Conservation (phyloP, 2,113 vertebrate species). For the Brienomyrus longianalis region DNA sequence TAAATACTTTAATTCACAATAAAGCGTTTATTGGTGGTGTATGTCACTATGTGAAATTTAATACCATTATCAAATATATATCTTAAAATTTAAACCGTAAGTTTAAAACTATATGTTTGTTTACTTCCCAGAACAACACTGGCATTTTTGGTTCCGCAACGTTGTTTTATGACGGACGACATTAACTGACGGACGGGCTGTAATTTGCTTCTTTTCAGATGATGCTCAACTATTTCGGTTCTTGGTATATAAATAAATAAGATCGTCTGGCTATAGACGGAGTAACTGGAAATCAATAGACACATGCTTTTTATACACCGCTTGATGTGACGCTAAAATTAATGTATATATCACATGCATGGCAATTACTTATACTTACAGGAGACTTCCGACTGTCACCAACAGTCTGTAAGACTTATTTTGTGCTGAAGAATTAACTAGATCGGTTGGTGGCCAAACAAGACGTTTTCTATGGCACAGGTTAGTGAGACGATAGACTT, state of each 20-base stretch:
- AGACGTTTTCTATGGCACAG: conserved; percentile 4
- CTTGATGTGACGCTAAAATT: not conserved
- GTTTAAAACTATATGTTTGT: not conserved
- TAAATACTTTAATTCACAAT: not conserved
- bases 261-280: not conserved
- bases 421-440: not conserved
- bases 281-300: not conserved
- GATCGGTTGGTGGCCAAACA: not conserved
- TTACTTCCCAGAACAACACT: not conserved
- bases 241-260: not conserved
- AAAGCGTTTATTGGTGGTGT: not conserved
- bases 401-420: not conserved
- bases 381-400: not conserved
- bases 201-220: not conserved
- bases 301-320: not conserved
- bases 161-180: not conserved
- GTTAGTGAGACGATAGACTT: not conserved
- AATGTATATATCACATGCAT: not conserved
- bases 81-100: not conserved
- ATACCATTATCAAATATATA: not conserved
- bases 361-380: not conserved
- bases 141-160: not conserved
- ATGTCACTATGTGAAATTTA: not conserved
- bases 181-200: not conserved
- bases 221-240: not conserved